phyloP scores from a whole-genome alignment of 1,140 invertebrate genomes.

The Druon quercuslanigerum region DNA sequence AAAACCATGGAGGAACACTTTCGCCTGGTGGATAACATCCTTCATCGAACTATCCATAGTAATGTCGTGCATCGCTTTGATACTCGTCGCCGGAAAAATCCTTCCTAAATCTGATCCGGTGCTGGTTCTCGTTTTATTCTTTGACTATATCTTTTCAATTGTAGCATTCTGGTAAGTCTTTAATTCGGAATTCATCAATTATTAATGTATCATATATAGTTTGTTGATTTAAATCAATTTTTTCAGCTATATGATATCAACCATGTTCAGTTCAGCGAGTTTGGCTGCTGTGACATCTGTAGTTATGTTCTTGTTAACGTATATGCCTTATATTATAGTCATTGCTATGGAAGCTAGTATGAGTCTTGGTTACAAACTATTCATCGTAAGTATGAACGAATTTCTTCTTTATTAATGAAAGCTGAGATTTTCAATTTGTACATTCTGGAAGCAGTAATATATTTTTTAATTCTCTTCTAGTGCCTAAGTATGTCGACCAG shows the following conservation, averaged over 20 bases:
- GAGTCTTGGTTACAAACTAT: conserved; percentile 74
- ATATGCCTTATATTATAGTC: conserved; percentile 81
- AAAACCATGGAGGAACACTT: conserved; percentile 77
- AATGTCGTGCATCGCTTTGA: conserved; percentile 71
- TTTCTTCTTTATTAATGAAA: not conserved
- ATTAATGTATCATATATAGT: conserved; percentile 17
- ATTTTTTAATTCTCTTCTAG: conserved; percentile 58
- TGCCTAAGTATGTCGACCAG: conserved; percentile 80
- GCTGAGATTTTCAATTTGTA: not conserved
- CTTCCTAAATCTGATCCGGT: conserved; percentile 76
- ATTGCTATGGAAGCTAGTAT: conserved; percentile 79
- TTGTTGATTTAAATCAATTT: not conserved
- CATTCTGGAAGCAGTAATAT: not conserved
- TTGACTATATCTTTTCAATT: conserved; percentile 77
- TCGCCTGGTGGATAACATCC: conserved; percentile 79
- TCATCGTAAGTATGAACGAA: conserved; percentile 74
- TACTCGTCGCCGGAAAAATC: conserved; percentile 77
- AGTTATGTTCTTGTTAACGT: conserved; percentile 79
- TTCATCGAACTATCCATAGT: conserved; percentile 76
- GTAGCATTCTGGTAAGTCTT: conserved; percentile 78
- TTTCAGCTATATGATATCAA: conserved; percentile 81
- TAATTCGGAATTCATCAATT: conserved; percentile 27
- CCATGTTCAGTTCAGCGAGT: conserved; percentile 80
- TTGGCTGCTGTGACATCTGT: conserved; percentile 79
- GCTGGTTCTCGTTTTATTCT: conserved; percentile 76